Percentiles rank a stretch among this genome's conserved stretches.
These are phyloP conservation scores for Mimumesa dahlbomi DNA, from an alignment of 2,888 invertebrate genomes.

Conservation along the genomic window DNA sequence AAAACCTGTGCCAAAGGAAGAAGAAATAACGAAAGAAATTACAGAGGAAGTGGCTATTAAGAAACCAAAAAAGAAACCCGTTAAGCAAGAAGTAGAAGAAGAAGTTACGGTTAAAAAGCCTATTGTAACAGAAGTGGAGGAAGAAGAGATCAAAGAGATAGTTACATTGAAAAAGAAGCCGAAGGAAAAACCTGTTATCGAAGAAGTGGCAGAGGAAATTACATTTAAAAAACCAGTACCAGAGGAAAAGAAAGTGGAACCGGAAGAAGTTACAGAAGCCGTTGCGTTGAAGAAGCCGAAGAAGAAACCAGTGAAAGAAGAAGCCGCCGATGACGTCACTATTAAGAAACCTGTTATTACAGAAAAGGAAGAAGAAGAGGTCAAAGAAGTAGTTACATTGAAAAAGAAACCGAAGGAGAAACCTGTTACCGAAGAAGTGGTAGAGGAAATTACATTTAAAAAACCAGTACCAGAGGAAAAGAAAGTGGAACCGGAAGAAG, in stretches of 20 bases:
- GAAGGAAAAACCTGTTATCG: slow-evolving; percentile 55
- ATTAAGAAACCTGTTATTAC: slow-evolving; percentile 72
- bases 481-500: slow-evolving; percentile 74
- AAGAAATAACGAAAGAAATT: slow-evolving; percentile 64
- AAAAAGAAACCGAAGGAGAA: slow-evolving; percentile 68
- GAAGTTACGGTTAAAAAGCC: slow-evolving; percentile 77
- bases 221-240: slow-evolving; percentile 78
- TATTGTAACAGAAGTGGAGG: slow-evolving; percentile 52
- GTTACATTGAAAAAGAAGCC: slow-evolving; percentile 62
- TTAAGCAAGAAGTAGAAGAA: slow-evolving; percentile 78
- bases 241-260: slow-evolving; percentile 73
- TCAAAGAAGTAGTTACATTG: slow-evolving; percentile 79
- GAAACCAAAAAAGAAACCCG: slow-evolving; percentile 63
- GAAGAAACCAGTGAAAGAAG: slow-evolving; percentile 66
- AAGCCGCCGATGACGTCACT: slow-evolving; percentile 80
- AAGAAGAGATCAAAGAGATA: too few relatives aligned
- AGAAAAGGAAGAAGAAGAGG: slow-evolving; percentile 75
- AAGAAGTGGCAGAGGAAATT: slow-evolving; percentile 61
- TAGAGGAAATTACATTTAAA: slow-evolving; percentile 61
- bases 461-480: slow-evolving; percentile 72
- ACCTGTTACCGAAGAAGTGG: slow-evolving; percentile 61
- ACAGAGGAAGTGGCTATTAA: slow-evolving; percentile 66
- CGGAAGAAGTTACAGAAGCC: slow-evolving; percentile 61
- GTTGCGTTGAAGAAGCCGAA: slow-evolving; percentile 59
- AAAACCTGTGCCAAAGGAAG: slow-evolving; percentile 60